Evolutionary conservation across 2,797 vertebrate species (phyloP).

Genomic region (Urosaurus nigricauda): DNA sequence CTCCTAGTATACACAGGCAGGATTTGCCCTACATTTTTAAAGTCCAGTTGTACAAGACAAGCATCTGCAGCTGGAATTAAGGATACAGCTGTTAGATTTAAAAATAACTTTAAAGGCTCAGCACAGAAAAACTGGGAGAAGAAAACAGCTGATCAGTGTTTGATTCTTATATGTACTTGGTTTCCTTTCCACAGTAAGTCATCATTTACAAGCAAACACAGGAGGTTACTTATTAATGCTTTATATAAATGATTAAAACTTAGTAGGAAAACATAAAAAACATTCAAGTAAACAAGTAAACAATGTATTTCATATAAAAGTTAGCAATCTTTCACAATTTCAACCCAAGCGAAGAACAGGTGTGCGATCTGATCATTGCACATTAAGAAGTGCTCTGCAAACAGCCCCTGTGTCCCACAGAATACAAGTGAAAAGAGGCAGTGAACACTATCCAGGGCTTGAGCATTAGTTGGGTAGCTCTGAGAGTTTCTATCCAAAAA

Average conservation of each 20-base stretch:
- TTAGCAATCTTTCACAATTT: slow-evolving; percentile 27
- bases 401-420: slow-evolving; percentile 23
- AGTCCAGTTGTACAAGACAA: slow-evolving; percentile 1
- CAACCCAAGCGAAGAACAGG: slow-evolving; percentile 35
- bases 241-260: slow-evolving; percentile 70
- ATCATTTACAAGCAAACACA: neutral
- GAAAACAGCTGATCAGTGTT: neutral
- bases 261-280: slow-evolving; percentile 54
- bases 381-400: slow-evolving; percentile 28
- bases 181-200: neutral
- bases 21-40: neutral
- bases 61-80: slow-evolving; percentile 28
- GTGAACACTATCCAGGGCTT: neutral
- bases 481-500: too few relatives aligned
- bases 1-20: neutral
- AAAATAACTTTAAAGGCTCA: slow-evolving; percentile 32
- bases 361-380: slow-evolving; percentile 12
- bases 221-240: slow-evolving; percentile 56
- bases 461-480: too few relatives aligned
- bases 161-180: neutral
- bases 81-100: neutral
- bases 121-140: neutral
- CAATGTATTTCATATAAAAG: slow-evolving; percentile 56
- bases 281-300: slow-evolving; percentile 76
- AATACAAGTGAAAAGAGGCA: slow-evolving; percentile 13